Conservation (phyloP, 1,140 invertebrate genomes). For the Neoseiulus cucumeris region DNA sequence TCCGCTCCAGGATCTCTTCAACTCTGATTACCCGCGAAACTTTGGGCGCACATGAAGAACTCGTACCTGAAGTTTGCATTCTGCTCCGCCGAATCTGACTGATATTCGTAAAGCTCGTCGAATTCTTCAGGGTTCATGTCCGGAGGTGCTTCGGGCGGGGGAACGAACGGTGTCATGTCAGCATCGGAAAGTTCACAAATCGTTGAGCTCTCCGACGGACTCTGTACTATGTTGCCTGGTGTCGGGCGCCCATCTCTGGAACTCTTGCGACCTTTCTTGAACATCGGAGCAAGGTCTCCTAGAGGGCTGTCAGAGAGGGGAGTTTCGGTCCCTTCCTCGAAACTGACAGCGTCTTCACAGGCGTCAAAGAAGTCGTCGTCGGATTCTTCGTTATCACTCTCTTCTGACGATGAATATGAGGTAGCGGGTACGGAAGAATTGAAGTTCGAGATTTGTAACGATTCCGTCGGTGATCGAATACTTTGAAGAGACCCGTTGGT, state of each 20-base stretch:
- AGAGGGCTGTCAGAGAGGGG: neutral
- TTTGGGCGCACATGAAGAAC: neutral
- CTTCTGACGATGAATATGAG: conserved; percentile 81
- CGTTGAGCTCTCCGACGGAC: conserved; percentile 4
- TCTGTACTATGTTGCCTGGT: neutral
- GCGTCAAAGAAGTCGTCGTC: conserved; percentile 86
- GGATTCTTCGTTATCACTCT: neutral
- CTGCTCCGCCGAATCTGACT: neutral
- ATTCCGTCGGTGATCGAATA: neutral
- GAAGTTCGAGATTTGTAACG: neutral
- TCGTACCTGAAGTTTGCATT: neutral
- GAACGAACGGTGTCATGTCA: neutral
- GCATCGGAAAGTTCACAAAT: neutral
- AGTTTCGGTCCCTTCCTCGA: conserved; percentile 6
- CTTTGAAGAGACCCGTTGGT: neutral
- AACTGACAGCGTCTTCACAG: conserved; percentile 17
- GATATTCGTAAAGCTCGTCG: neutral
- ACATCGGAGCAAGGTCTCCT: neutral
- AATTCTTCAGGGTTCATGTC: neutral
- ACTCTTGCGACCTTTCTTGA: neutral
- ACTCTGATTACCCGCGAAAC: neutral
- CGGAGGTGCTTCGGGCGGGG: neutral
- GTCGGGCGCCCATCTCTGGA: neutral
- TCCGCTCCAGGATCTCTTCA: neutral
- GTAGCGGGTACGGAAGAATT: conserved; percentile 47